Base-by-base conservation (phyloP, 2,113 vertebrate species). In the Scomber colias region DNA sequence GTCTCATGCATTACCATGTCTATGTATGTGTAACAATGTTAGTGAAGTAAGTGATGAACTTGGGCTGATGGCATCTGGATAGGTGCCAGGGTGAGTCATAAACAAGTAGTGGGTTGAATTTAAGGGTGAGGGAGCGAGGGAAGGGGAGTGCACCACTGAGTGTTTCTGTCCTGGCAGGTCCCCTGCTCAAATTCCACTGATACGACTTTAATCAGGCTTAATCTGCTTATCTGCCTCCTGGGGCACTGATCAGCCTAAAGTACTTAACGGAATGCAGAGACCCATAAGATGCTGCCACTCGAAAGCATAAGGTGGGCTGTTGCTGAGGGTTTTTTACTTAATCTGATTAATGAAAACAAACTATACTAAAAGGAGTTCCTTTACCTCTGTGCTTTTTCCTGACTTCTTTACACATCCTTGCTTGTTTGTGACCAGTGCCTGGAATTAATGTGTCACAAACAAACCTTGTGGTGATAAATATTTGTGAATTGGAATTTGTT, bases 171-270 rank as follows among this genome's bases (percentile, higher is more conserved):
- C 94, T 93, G 94, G 90, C 90, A 94, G 92, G 89, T 95, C 93
- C 90, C 64, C 31, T 27, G 61, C 92, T 95, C 93, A 92, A 95
- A 92, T 95, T 93, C 92, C 92, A 92, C 90, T 93, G 94, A 96
- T 93, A 95, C 87, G 82, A 94, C 90, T 95, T 96, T 95, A 96
- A 96, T 96, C 94, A 94, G 92, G 72, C 48, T 90, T 96, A 96
- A 96, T 95, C 95, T 97, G 79, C 93, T 96, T 96, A 95, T 93
- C 79, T 51, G 84, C 92, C 89, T 93, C 93, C 88, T 76, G 88
- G 86, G 91, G 91, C 94, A 93, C 93, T 79, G 90, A 93, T 95
- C 82, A 87, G 90, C 91, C 88, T 90, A 86, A 86, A 95, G 92
- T 93, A 82, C 93, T 95, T 96, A 95, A 94, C 79, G 66, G 35